Evolutionary conservation across 2,797 vertebrate species (phyloP), one percentile per base, ranked within the genome.

Genomic region (Forpus xanthops): DNA sequence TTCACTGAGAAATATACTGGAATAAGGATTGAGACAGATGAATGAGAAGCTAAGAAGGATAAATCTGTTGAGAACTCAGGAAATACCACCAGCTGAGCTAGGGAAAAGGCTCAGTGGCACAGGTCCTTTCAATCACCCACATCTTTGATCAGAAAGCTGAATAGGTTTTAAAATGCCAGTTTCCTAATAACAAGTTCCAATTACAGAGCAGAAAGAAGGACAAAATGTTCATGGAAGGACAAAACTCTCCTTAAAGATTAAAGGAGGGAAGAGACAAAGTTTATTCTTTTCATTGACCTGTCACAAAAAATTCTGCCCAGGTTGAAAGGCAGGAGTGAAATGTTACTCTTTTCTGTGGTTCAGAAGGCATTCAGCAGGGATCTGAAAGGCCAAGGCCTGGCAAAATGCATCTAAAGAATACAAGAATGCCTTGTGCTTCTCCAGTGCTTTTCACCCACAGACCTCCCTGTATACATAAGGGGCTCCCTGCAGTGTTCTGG

Each of bases 231-330:
- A n/a, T 14, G 45, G 72, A 71, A 89, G 85, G 78, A 89, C n/a
- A 77, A 75, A 89, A 65, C 62, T 93, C 41, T 16, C 41, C 87
- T 64, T 82, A 91, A 89, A 95, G 93, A 80, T 75, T 85, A 85
- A 83, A 72, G 75, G 61, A 72, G 85, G 61, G 75, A 89, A 94
- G 58, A 0, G 0, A 68, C 35, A 77, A 25, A 27, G 61, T 33
- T 83, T 50, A n/a, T 50, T 74, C 39, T 75, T 66, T 70, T 72
- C 52, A 66, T 30, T 35, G 53, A 55, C 35, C 87, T 25, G 41
- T 45, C 91, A 81, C 62, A 93, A 83, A 62, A 35, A 35, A 2
- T 66, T 82, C 58, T 75, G 45, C 49, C 58, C 49, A 28, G 5
- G 35, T 4, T 83, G 87, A 85, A 84, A 88, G 58, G 12, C 12